phyloP scores from a whole-genome alignment of 2,113 vertebrate genomes.

The Vimba vimba region DNA sequence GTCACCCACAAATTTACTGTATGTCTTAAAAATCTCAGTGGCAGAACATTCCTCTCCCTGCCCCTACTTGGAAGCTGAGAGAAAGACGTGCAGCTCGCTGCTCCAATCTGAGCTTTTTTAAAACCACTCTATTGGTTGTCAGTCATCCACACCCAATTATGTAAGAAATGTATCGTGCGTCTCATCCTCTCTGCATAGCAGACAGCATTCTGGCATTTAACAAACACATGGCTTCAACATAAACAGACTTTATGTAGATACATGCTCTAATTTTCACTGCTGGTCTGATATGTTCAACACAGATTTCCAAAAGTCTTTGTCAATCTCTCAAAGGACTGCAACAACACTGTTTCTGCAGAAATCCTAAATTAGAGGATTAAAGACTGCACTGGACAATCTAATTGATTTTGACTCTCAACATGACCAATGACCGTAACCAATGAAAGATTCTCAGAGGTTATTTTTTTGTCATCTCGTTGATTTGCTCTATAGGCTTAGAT shows the following conservation, averaged over 20 bases:
- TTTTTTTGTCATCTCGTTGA: background rate
- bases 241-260: slow-evolving; percentile 26
- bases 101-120: slow-evolving; percentile 52
- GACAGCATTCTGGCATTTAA: slow-evolving; percentile 13
- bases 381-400: background rate
- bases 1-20: slow-evolving; percentile 7
- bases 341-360: background rate
- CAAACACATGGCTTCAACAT: slow-evolving; percentile 32
- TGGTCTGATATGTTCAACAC: background rate
- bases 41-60: slow-evolving; percentile 40
- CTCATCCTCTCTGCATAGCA: slow-evolving; percentile 39
- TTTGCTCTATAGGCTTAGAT: background rate
- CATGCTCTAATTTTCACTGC: background rate
- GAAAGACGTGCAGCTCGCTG: slow-evolving; percentile 35
- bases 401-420: slow-evolving; percentile 13
- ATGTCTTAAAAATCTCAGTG: slow-evolving; percentile 38
- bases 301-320: background rate
- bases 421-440: background rate
- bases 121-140: slow-evolving; percentile 53
- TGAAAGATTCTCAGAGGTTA: background rate
- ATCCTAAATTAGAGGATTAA: slow-evolving; percentile 19
- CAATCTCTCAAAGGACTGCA: background rate
- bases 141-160: slow-evolving; percentile 64
- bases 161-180: slow-evolving; percentile 55
- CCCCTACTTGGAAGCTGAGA: slow-evolving; percentile 39